Percentiles rank a stretch among this genome's conserved stretches.
Evolutionary conservation across 1,140 invertebrate genomes (phyloP).

Genomic region (Cydia amplana): DNA sequence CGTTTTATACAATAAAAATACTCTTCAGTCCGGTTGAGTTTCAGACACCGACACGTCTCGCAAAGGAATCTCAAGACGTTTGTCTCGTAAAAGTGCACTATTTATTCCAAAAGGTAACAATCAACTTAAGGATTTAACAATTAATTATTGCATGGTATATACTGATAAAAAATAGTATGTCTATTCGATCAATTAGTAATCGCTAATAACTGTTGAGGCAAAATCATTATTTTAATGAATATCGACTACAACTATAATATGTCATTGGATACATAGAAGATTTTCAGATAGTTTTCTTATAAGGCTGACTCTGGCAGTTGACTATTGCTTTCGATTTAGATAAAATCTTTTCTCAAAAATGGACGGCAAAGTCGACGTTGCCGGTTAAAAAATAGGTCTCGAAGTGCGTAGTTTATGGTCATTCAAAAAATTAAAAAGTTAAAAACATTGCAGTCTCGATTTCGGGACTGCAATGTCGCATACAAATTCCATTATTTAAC

Average conservation of each 20-base stretch:
- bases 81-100: neutral
- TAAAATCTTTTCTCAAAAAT: too few relatives aligned
- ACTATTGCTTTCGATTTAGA: slow-evolving; percentile 36
- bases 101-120: slow-evolving; percentile 16
- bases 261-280: neutral
- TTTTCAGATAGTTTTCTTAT: slow-evolving; percentile 33
- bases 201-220: slow-evolving; percentile 3
- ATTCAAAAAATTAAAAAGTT: too few relatives aligned
- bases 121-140: slow-evolving; percentile 18
- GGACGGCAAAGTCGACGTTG: too few relatives aligned
- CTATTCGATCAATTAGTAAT: slow-evolving; percentile 15
- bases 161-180: slow-evolving; percentile 20
- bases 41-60: neutral
- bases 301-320: slow-evolving; percentile 50
- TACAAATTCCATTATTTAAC: too few relatives aligned
- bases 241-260: neutral
- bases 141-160: slow-evolving; percentile 22
- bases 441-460: too few relatives aligned
- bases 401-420: too few relatives aligned
- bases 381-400: too few relatives aligned
- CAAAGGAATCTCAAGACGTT: neutral
- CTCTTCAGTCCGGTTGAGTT: neutral
- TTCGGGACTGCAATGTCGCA: too few relatives aligned
- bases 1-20: slow-evolving; percentile 3
- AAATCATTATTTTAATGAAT: slow-evolving; percentile 8